Percentiles rank a stretch among this genome's conserved stretches.
Evolutionary conservation across 2,113 vertebrate species (phyloP).

Genomic region (Polypterus bichir): DNA sequence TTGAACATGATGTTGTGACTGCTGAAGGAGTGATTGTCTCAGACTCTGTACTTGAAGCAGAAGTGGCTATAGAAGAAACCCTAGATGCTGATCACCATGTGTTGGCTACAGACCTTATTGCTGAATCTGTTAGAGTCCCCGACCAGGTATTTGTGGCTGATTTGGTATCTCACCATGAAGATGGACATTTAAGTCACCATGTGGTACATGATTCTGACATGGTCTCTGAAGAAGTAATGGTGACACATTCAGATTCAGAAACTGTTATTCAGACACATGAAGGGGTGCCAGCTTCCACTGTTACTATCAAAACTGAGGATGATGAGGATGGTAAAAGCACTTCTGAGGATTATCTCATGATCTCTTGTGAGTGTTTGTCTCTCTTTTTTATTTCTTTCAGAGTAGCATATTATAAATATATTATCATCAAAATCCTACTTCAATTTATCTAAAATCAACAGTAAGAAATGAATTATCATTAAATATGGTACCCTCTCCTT

Average conservation of each 20-base stretch:
- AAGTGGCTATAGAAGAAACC: conserved; percentile 70
- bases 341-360: conserved; percentile 97
- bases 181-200: conserved; percentile 70
- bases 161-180: conserved; percentile 68
- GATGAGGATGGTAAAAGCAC: conserved; percentile 81
- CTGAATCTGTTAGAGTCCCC: conserved; percentile 55
- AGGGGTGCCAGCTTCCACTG: conserved; percentile 61
- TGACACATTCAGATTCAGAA: conserved; percentile 71
- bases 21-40: conserved; percentile 72
- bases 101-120: conserved; percentile 57
- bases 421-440: too few species aligned
- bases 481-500: too few species aligned
- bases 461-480: too few species aligned
- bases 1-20: conserved; percentile 60
- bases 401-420: too few species aligned
- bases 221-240: conserved; percentile 86
- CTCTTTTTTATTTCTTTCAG: neutral
- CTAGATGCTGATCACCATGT: conserved; percentile 67
- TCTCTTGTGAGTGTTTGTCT: conserved; percentile 70
- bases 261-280: conserved; percentile 72
- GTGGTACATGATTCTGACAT: conserved; percentile 65
- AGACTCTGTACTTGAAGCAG: conserved; percentile 67
- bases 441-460: too few species aligned
- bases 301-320: conserved; percentile 80
- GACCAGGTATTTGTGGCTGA: conserved; percentile 94